Percentiles rank a stretch among this genome's conserved stretches.
phyloP scores from a whole-genome alignment of 2,797 vertebrate species.

The Propithecus perrieri region DNA sequence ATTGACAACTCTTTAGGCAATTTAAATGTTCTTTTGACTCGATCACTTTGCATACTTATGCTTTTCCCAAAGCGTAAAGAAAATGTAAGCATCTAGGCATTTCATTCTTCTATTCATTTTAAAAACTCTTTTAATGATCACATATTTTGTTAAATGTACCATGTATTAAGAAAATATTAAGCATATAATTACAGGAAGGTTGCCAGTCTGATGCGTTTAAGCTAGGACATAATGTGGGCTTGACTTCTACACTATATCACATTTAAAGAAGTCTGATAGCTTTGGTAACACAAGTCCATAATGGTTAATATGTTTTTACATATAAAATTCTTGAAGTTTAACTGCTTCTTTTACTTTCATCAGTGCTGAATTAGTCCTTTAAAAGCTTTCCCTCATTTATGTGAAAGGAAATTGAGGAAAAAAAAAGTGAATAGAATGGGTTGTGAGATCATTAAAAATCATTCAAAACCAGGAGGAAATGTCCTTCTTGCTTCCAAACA shows the following conservation, averaged over 20 bases:
- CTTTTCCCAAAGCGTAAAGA: background rate
- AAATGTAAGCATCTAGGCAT: background rate
- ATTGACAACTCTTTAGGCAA: background rate
- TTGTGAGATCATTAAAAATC: conserved; percentile 67
- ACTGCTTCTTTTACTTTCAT: conserved; percentile 74
- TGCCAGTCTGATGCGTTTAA: background rate
- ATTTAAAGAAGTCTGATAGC: background rate
- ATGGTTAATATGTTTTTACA: conserved; percentile 72
- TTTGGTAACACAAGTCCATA: conserved; percentile 49
- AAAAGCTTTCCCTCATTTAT: conserved; percentile 78
- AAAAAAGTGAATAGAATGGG: conserved; percentile 66
- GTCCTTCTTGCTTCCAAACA: conserved; percentile 60
- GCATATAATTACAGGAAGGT: background rate
- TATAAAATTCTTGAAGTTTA: conserved; percentile 70
- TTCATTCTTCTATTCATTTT: background rate
- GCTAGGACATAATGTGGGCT: background rate
- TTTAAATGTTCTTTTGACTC: background rate
- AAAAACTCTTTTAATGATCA: background rate
- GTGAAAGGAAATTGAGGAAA: conserved; percentile 74
- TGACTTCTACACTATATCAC: background rate
- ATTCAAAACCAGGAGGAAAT: conserved; percentile 64
- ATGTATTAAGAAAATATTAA: conserved; percentile 15
- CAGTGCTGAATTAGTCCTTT: conserved; percentile 71
- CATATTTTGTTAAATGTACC: conserved; percentile 24
- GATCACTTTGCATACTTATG: background rate